Evolutionary conservation across 1,140 invertebrate genomes (phyloP).

Genomic region (Danaus plexippus): DNA sequence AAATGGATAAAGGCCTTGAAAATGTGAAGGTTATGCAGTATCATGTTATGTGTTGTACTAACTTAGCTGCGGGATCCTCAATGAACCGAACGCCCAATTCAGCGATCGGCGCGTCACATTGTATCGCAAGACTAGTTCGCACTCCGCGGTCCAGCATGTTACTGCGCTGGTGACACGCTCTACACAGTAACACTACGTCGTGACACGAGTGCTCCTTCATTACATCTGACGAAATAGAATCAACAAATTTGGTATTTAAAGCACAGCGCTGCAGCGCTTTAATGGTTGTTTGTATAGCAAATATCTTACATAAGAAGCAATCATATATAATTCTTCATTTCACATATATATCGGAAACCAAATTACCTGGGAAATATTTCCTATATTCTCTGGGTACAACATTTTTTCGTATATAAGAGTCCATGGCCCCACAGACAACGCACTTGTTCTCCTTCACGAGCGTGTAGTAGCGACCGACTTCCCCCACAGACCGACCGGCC

Average conservation of each 20-base stretch:
- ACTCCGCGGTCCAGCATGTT: constrained; percentile 78
- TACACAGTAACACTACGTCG: constrained; percentile 85
- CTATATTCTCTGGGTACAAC: constrained; percentile 89
- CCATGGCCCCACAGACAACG: constrained; percentile 83
- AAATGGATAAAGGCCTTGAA: too few relatives aligned
- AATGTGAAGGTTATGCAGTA: not conserved
- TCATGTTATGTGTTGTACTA: not conserved
- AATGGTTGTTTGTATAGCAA: too few relatives aligned
- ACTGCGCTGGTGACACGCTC: constrained; percentile 81
- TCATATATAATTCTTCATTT: constrained; percentile 3
- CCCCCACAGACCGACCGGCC: constrained; percentile 79
- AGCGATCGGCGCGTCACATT: constrained; percentile 76
- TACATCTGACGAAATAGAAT: constrained; percentile 60
- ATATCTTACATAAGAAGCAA: not conserved
- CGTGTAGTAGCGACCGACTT: constrained; percentile 81
- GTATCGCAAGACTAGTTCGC: constrained; percentile 73
- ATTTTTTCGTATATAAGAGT: constrained; percentile 85
- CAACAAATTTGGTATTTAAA: too few relatives aligned
- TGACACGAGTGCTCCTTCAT: constrained; percentile 90
- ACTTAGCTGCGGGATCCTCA: constrained; percentile 43
- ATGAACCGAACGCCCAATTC: constrained; percentile 15
- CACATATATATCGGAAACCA: not conserved
- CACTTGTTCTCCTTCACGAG: constrained; percentile 85
- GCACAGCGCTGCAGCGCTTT: too few relatives aligned
- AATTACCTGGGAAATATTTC: constrained; percentile 82